Evolutionary conservation across 2,113 vertebrate genomes (phyloP).

Genomic region (Mormyrus iriodes): DNA sequence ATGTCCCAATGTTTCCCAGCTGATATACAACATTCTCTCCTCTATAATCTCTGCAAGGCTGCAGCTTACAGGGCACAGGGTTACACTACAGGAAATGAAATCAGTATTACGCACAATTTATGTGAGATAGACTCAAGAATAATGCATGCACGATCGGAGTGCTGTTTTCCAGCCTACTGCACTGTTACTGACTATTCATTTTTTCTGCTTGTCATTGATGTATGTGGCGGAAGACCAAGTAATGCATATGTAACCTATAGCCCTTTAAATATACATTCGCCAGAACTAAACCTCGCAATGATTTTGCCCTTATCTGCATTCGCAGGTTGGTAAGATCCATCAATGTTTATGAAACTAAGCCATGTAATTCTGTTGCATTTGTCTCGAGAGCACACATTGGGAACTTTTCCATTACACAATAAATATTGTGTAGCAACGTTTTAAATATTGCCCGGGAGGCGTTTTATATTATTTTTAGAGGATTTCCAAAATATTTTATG

Average conservation of each 20-base stretch:
- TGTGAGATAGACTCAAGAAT: constrained; percentile 48
- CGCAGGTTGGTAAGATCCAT: constrained; percentile 89
- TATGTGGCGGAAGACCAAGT: constrained; percentile 68
- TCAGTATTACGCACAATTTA: constrained; percentile 47
- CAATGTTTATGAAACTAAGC: constrained; percentile 68
- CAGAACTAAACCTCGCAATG: constrained; percentile 59
- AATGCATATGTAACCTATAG: constrained; percentile 73
- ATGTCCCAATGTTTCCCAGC: constrained; percentile 35
- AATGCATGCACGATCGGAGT: constrained; percentile 53
- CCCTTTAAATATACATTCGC: constrained; percentile 75
- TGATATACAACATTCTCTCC: constrained; percentile 49
- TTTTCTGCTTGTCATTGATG: constrained; percentile 77
- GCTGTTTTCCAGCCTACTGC: constrained; percentile 32
- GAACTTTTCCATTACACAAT: constrained; percentile 50
- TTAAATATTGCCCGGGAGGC: constrained; percentile 71
- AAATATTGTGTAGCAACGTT: constrained; percentile 52
- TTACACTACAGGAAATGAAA: constrained; percentile 57
- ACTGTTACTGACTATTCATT: constrained; percentile 60
- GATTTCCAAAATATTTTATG: constrained; percentile 87
- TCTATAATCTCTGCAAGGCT: constrained; percentile 45
- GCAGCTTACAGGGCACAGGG: constrained; percentile 43
- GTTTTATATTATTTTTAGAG: constrained; percentile 78
- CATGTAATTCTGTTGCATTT: constrained; percentile 65
- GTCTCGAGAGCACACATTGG: constrained; percentile 46
- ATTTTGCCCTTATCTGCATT: constrained; percentile 89